Conservation (phyloP, 2,888 invertebrate genomes). For the Diploptera punctata region DNA sequence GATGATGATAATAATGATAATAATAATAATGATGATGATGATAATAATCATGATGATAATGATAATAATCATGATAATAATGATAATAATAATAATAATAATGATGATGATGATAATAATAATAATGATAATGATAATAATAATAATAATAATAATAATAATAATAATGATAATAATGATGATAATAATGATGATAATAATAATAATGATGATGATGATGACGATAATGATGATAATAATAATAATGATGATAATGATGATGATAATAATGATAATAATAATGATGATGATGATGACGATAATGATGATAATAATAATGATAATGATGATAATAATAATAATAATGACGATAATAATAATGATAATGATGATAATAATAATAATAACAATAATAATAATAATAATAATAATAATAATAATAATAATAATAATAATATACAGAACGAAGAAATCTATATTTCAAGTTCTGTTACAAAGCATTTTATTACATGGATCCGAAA, state of each 20-base stretch:
- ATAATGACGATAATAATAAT: not conserved
- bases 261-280: not conserved
- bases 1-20: too few species aligned
- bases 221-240: not conserved
- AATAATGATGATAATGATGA: not conserved
- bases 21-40: too few species aligned
- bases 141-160: not conserved
- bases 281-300: not conserved
- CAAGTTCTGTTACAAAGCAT: too few species aligned
- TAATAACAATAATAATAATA: not conserved
- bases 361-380: constrained; percentile 8
- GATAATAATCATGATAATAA: not conserved
- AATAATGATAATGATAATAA: constrained; percentile 1
- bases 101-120: too few species aligned
- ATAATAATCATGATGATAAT: too few species aligned
- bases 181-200: constrained; percentile 6
- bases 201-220: not conserved
- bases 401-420: not conserved
- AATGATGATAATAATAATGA: not conserved
- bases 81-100: constrained; percentile 1
- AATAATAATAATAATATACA: too few species aligned
- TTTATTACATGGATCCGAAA: too few species aligned
- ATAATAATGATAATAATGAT: constrained; percentile 6
- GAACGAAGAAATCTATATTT: too few species aligned
- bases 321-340: not conserved